Evolutionary conservation across 2,113 vertebrate genomes (phyloP), one percentile per base, ranked within the genome.

Genomic region (Chionis minor): DNA sequence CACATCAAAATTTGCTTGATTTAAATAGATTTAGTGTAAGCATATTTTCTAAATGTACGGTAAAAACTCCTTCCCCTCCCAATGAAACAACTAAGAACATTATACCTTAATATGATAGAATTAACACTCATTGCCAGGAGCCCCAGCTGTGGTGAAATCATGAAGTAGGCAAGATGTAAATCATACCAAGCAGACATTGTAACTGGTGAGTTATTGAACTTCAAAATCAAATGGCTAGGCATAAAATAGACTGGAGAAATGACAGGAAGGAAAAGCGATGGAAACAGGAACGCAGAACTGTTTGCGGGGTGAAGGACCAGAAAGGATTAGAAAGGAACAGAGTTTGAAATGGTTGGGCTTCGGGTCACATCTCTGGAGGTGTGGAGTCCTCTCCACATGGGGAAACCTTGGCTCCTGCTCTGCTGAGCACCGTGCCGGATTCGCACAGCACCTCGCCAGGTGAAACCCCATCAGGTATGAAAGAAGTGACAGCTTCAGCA

Each of bases 351-450:
- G 33, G 14, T 54, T 0, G 1, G 23, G 9, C 18, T 56, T 79
- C 2, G 8, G 55, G 38, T 58, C 14, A 30, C 30, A 10, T 22
- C 38, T 61, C 33, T 63, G 14, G 5, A 61, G 6, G 4, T 38
- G 28, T 14, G 26, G 35, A 69, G 62, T 59, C 9, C 20, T 16
- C 33, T 81, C 44, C 24, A 4, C 1, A 0, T 7, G 18, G 22
- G 5, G 30, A 83, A 86, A 24, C 17, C 66, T 69, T 2, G 1
- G 27, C 52, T 83, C 33, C 62, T 0, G 12, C 35, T 26, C 67
- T 86, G 38, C 51, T 58, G 56, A 93, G 56, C 52, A 21, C 23
- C 0, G 0, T 47, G 17, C 24, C 2, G 3, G 19, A 55, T 61
- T 21, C 20, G 22, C 49, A 23, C 49, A 51, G 22, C 49, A 51